Percentiles rank a stretch among this genome's conserved stretches.
Conservation (phyloP, 2,797 vertebrate species). For the Zenarchopterus dispar region DNA sequence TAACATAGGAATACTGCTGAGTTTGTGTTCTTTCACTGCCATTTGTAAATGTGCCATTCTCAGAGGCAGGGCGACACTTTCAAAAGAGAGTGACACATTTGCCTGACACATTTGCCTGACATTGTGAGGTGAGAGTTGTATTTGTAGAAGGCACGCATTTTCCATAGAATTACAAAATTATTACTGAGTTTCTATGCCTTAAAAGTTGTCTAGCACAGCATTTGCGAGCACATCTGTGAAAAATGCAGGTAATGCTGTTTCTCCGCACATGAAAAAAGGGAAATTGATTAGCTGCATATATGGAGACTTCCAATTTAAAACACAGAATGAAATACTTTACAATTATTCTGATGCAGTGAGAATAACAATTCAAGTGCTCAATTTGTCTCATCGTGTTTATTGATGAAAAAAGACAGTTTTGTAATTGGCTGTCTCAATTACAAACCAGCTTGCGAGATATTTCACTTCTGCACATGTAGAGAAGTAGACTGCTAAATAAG, state of each 20-base stretch:
- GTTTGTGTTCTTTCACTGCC: conserved; percentile 42
- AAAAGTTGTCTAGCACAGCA: background rate
- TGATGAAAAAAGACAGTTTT: conserved; percentile 9
- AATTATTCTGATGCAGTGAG: conserved; percentile 29
- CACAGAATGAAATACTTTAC: conserved; percentile 26
- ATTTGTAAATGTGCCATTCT: conserved; percentile 41
- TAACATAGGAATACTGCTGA: conserved; percentile 51
- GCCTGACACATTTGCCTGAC: conserved; percentile 9
- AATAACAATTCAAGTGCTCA: conserved; percentile 30
- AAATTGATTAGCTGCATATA: conserved; percentile 23
- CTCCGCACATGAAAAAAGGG: background rate
- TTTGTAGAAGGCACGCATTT: background rate
- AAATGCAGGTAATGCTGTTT: conserved; percentile 17
- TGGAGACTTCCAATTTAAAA: conserved; percentile 19
- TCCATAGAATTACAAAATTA: conserved; percentile 8
- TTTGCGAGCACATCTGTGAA: conserved; percentile 29
- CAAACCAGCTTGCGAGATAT: conserved; percentile 16
- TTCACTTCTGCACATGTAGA: conserved; percentile 41
- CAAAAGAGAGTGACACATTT: conserved; percentile 21
- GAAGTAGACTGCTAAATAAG: conserved; percentile 45
- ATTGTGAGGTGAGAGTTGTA: conserved; percentile 6
- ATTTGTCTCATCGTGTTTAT: conserved; percentile 24
- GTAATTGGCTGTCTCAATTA: conserved; percentile 18
- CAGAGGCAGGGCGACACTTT: conserved; percentile 7
- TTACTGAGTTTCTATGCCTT: too few relatives aligned